These are phyloP conservation scores for Sphaerodactylus townsendi DNA, from an alignment of 2,113 vertebrate genomes.

Conservation along the genomic window DNA sequence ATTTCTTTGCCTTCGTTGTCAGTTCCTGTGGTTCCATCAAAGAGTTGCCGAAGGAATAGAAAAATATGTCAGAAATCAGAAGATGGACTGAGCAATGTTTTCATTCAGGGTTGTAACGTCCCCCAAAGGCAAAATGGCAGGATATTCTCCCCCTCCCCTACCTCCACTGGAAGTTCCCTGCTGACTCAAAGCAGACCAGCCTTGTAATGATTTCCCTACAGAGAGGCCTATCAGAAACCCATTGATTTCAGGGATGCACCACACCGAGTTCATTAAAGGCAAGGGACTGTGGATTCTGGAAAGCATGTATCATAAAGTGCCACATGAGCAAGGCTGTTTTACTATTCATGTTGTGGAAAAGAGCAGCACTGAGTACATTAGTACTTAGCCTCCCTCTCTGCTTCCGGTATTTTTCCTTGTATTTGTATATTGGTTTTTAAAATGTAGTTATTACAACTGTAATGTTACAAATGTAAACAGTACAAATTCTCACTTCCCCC, in stretches of 20 bases:
- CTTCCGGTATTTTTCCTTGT: neutral
- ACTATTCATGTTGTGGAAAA: conserved; percentile 15
- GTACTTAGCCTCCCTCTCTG: neutral
- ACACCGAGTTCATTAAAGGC: neutral
- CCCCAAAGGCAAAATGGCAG: conserved; percentile 8
- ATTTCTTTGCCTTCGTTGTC: neutral
- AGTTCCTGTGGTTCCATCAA: neutral
- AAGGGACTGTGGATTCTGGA: neutral
- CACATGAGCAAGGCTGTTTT: neutral
- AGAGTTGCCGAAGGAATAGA: neutral
- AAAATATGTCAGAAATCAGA: neutral
- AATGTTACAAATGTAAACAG: too few relatives aligned
- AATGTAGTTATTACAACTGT: too few relatives aligned
- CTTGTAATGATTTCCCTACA: neutral
- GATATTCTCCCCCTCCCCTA: neutral
- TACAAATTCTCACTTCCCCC: too few relatives aligned
- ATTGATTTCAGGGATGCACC: conserved; percentile 2
- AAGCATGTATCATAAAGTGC: conserved; percentile 23
- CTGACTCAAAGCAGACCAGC: neutral
- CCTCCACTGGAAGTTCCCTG: neutral
- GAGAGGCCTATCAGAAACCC: conserved; percentile 7
- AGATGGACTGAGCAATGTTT: conserved; percentile 1
- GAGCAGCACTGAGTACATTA: neutral
- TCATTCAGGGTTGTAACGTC: neutral
- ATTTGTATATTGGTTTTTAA: too few relatives aligned